Evolutionary conservation across 1,140 invertebrate genomes (phyloP).

Genomic region (Halictus rubicundus): DNA sequence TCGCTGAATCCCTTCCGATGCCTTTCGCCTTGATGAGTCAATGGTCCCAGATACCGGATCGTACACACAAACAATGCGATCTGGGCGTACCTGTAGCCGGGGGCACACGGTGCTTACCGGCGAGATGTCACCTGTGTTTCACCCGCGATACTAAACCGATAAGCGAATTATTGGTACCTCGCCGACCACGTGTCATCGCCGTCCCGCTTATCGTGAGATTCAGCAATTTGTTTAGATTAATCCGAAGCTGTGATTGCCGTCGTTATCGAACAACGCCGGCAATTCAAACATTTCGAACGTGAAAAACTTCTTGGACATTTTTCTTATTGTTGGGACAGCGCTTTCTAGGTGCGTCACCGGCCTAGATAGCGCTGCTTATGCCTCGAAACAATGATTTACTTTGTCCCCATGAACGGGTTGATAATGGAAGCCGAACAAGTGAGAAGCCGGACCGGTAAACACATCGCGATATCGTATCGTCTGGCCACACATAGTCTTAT

Average conservation of each 20-base stretch:
- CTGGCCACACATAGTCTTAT: not conserved
- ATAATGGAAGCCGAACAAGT: not conserved
- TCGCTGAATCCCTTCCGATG: slow-evolving; percentile 65
- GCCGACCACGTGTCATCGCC: not conserved
- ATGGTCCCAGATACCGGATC: slow-evolving; percentile 43
- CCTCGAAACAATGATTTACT: not conserved
- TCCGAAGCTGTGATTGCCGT: not conserved
- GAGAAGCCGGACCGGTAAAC: not conserved
- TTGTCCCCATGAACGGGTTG: not conserved
- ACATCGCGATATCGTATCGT: slow-evolving; percentile 1
- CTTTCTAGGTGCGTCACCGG: too few relatives aligned
- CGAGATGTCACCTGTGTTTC: slow-evolving; percentile 32
- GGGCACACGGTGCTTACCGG: not conserved
- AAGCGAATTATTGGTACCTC: slow-evolving; percentile 6
- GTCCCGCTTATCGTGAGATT: not conserved
- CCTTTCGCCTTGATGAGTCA: slow-evolving; percentile 74
- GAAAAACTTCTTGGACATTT: too few relatives aligned
- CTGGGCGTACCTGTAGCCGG: not conserved
- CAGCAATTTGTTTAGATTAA: not conserved
- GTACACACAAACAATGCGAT: slow-evolving; percentile 45
- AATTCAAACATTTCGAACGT: too few relatives aligned
- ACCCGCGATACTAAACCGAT: slow-evolving; percentile 26
- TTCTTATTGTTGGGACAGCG: too few relatives aligned
- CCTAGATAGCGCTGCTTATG: too few relatives aligned
- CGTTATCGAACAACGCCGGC: not conserved